These are phyloP conservation scores for Ceratina australensis DNA, from an alignment of 1,140 invertebrate genomes.

Conservation along the genomic window DNA sequence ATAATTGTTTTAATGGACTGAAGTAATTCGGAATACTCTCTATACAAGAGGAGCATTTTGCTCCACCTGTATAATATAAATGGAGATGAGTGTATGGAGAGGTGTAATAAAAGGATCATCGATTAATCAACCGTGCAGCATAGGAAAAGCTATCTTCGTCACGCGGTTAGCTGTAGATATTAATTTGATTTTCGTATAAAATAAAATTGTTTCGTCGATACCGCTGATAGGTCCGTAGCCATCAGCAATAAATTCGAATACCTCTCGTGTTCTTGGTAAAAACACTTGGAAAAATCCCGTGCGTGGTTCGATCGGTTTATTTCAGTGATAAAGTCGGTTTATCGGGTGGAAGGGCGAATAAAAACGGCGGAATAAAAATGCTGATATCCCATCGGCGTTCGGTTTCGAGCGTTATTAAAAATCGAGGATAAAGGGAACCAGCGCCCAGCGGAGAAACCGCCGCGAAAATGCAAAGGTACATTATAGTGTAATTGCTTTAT, in stretches of 20 bases:
- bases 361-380: conserved; percentile 42
- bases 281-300: neutral
- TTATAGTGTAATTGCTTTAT: conserved; percentile 58
- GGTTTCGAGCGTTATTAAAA: conserved; percentile 32
- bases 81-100: too few species aligned
- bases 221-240: too few species aligned
- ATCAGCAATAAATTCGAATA: conserved; percentile 45
- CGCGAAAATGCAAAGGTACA: conserved; percentile 6
- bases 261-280: conserved; percentile 25
- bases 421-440: neutral
- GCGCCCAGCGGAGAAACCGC: too few species aligned
- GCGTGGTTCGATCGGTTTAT: conserved; percentile 53
- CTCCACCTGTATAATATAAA: too few species aligned
- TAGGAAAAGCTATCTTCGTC: too few species aligned
- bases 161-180: too few species aligned
- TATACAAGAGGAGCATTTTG: too few species aligned
- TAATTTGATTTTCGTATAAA: neutral
- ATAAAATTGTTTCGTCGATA: too few species aligned
- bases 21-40: too few species aligned
- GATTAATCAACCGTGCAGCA: neutral
- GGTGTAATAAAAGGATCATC: neutral
- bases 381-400: conserved; percentile 11
- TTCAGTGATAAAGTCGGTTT: conserved; percentile 58
- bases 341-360: conserved; percentile 24
- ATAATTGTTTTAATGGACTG: too few species aligned